Evolutionary conservation across 2,797 vertebrate genomes (phyloP).

Genomic region (Coregonus sp.): DNA sequence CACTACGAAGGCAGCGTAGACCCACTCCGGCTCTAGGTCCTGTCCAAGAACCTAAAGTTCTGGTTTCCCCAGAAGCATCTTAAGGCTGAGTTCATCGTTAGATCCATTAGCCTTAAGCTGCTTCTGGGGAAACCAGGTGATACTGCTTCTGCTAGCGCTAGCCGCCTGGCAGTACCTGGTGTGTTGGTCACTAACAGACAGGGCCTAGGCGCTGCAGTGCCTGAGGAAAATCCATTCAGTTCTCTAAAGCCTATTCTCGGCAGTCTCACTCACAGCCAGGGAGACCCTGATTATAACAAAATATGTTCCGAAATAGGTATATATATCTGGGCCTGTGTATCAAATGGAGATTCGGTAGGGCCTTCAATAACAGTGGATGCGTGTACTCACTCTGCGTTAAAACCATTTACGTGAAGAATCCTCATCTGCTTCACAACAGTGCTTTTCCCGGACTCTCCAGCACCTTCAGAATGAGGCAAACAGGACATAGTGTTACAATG

Average conservation of each 20-base stretch:
- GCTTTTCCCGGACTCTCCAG: constrained; percentile 99
- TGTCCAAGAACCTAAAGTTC: too few species aligned
- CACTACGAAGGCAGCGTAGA: constrained; percentile 8
- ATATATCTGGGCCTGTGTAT: constrained; percentile 1
- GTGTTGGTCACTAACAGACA: constrained; percentile 70
- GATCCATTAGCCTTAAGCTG: too few species aligned
- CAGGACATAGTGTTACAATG: constrained; percentile 28
- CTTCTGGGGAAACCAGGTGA: too few species aligned
- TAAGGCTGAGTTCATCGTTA: too few species aligned
- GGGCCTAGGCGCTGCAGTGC: constrained; percentile 87
- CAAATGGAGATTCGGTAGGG: not conserved
- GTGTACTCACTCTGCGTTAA: constrained; percentile 95
- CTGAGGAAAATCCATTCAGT: constrained; percentile 68
- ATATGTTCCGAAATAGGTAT: constrained; percentile 1
- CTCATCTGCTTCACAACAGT: constrained; percentile 99
- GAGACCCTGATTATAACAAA: constrained; percentile 24
- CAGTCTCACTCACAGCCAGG: constrained; percentile 39
- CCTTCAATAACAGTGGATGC: constrained; percentile 23
- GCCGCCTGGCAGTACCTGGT: constrained; percentile 71
- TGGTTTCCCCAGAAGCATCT: too few species aligned
- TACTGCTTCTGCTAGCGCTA: not conserved
- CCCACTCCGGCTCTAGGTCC: not conserved
- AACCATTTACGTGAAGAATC: constrained; percentile 98
- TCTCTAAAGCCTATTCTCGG: constrained; percentile 47
- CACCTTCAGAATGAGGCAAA: constrained; percentile 79